Percentiles rank a stretch among this genome's conserved stretches.
These are phyloP conservation scores for Trichacis sp. DNA, from an alignment of 2,888 invertebrate genomes.

Conservation along the genomic window DNA sequence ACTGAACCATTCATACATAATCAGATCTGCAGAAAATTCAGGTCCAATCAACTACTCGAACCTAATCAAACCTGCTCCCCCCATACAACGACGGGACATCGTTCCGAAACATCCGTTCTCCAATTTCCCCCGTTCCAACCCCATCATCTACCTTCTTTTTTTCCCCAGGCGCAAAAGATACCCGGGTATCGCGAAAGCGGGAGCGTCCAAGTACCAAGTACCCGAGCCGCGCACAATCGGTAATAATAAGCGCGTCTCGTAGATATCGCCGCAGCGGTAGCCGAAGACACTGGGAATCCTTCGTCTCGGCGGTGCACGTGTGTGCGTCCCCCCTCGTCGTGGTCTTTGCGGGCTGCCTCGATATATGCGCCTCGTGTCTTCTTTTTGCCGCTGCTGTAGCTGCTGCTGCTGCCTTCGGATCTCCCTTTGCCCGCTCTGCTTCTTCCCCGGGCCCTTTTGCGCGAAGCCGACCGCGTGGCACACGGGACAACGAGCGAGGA, in stretches of 20 bases:
- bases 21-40: no score
- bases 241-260: slow-evolving; percentile 44
- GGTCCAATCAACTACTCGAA: no score
- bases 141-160: no score
- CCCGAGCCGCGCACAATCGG: slow-evolving; percentile 26
- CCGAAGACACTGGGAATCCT: slow-evolving; percentile 54
- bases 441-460: slow-evolving; percentile 58
- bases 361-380: slow-evolving; percentile 62
- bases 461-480: slow-evolving; percentile 64
- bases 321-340: slow-evolving; percentile 50
- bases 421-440: slow-evolving; percentile 56
- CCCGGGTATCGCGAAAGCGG: no score
- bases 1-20: no score
- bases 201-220: background rate
- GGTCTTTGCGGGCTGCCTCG: slow-evolving; percentile 52
- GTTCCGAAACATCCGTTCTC: no score
- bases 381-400: slow-evolving; percentile 54
- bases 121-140: no score
- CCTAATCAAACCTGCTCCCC: no score
- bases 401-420: slow-evolving; percentile 55
- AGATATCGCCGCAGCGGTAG: slow-evolving; percentile 52
- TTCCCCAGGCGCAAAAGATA: no score
- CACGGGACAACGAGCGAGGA: slow-evolving; percentile 51
- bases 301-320: slow-evolving; percentile 45
- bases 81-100: no score